Conservation (phyloP, 1,140 invertebrate species). For the Philotrypesis tridentata region DNA sequence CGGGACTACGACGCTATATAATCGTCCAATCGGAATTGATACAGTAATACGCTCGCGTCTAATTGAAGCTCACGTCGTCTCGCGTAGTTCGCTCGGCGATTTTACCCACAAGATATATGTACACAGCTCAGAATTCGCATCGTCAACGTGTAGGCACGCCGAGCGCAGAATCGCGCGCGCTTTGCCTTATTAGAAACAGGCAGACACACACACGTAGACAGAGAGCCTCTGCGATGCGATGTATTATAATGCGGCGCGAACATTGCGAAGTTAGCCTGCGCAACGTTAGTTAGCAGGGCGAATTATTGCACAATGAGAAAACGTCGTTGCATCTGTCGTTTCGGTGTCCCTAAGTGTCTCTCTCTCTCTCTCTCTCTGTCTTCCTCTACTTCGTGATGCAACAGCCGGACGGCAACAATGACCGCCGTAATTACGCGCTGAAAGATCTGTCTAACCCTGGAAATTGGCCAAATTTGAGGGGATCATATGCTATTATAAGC, state of each 20-base stretch:
- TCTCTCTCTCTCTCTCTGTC: no score
- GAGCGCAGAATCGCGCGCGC: neutral
- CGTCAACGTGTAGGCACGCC: neutral
- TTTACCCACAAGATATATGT: no score
- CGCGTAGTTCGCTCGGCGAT: no score
- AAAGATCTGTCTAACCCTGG: conserved; percentile 21
- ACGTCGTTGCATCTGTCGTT: neutral
- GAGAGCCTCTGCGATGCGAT: no score
- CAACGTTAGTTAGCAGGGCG: conserved; percentile 7
- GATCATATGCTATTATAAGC: no score
- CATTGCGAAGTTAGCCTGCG: neutral
- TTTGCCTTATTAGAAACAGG: conserved; percentile 10
- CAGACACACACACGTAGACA: neutral
- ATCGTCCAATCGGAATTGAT: no score
- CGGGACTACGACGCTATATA: no score
- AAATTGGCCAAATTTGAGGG: neutral
- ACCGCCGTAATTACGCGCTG: conserved; percentile 38
- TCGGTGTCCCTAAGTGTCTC: neutral
- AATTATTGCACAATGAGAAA: conserved; percentile 34
- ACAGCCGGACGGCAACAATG: conserved; percentile 36
- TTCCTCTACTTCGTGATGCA: conserved; percentile 16
- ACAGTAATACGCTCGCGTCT: no score
- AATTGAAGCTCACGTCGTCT: no score
- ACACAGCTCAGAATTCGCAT: neutral
- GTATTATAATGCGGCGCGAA: conserved; percentile 17